Evolutionary conservation across 2,888 invertebrate species (phyloP), one percentile per base, ranked within the genome.

Genomic region (Sinohyriopsis cumingii): DNA sequence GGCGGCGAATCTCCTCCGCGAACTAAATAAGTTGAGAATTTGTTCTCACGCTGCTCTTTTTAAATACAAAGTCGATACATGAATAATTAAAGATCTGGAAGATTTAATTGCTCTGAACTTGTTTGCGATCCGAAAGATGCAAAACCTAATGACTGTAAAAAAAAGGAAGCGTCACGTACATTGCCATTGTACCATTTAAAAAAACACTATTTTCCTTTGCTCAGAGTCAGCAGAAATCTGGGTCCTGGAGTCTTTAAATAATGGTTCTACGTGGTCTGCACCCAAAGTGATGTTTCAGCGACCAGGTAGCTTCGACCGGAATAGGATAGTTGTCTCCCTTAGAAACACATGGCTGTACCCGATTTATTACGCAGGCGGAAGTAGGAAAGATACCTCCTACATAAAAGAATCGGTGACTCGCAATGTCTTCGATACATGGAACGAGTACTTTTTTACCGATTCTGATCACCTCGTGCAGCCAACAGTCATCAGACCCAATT

Each of bases 251-350:
- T 70, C 70, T 25, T 62, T 57, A 19, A 54, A 67, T 19, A 54
- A 45, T 20, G 65, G 72, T n/a, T n/a, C 55, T 55, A 70, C 53
- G 4, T 77, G 70, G 69, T 64, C 74, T 5, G n/a, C 28, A 61
- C 74, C 77, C 18, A 62, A 62, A 24, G 24, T 72, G 6, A 66
- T 77, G 66, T 72, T 74, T 57, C 60, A 59, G 19, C 65, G 68
- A 54, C 63, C 72, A 22, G 77, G 74, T 19, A 72, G 74, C n/a
- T 77, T 75, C 63, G 74, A 75, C 63, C 55, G 74, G 53, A 77
- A 77, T 54, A 65, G 77, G 20, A 67, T 75, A 18, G 59, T 77
- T 22, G 25, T 69, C 6, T 69, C 75, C 9, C 67, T 73, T 57
- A 72, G 71, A 20, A 66, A 75, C 57, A 62, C 71, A 6, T 70